Conservation (phyloP, 2,888 invertebrate genomes). For the Emesis castigata region DNA sequence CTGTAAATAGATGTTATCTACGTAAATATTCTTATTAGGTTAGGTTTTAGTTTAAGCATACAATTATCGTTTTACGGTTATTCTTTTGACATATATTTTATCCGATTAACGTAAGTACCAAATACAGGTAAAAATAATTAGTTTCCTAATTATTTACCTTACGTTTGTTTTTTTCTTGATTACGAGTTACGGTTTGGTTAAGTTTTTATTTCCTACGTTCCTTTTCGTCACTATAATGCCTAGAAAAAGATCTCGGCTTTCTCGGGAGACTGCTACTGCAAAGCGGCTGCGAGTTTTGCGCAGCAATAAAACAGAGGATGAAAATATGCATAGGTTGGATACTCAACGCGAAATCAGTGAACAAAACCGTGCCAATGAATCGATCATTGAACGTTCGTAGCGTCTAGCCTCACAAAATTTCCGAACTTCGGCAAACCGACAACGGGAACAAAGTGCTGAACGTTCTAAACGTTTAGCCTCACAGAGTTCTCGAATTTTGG, state of each 20-base stretch:
- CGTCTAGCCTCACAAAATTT: slow-evolving; percentile 16
- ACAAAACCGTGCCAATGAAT: slow-evolving; percentile 15
- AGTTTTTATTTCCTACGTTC: neutral
- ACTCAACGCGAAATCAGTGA: too few species aligned
- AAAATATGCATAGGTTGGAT: neutral
- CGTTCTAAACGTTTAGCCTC: slow-evolving; percentile 42
- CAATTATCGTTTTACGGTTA: neutral
- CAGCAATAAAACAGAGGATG: neutral
- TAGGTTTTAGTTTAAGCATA: slow-evolving; percentile 19
- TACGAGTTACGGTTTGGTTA: neutral
- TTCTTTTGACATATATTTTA: neutral
- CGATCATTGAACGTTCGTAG: slow-evolving; percentile 48
- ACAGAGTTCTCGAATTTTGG: slow-evolving; percentile 30
- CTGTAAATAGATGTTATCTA: slow-evolving; percentile 13
- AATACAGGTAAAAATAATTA: neutral
- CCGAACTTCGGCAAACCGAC: neutral
- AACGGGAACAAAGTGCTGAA: slow-evolving; percentile 50
- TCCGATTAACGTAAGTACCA: neutral
- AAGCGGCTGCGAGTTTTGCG: neutral
- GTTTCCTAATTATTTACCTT: neutral
- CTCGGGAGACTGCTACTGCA: neutral
- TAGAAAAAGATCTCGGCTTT: neutral
- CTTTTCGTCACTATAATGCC: neutral
- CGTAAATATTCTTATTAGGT: slow-evolving; percentile 18
- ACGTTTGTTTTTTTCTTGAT: neutral